Evolutionary conservation across 2,888 invertebrate genomes (phyloP).

Genomic region (Caenorhabditis sp.): DNA sequence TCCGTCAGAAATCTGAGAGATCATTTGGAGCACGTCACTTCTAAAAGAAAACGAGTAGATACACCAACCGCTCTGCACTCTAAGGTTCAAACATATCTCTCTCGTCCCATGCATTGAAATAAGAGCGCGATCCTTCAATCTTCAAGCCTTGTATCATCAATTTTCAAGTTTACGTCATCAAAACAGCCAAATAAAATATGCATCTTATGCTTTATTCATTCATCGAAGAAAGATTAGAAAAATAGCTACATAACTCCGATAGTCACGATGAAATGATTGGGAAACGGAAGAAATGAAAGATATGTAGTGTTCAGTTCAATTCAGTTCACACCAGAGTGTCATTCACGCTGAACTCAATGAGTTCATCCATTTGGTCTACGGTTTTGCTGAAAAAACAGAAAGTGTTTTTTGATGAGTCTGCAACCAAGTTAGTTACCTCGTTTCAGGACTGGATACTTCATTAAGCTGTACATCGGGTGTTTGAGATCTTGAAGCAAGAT

Average conservation of each 20-base stretch:
- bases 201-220: conserved; percentile 54
- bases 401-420: neutral
- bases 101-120: conserved; percentile 9
- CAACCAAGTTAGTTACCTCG: conserved; percentile 24
- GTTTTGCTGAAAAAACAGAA: conserved; percentile 32
- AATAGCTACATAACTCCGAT: conserved; percentile 25
- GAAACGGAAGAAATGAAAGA: conserved; percentile 16
- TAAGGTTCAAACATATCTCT: conserved; percentile 29
- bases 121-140: conserved; percentile 42
- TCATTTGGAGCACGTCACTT: conserved; percentile 4
- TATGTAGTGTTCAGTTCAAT: neutral
- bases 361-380: conserved; percentile 25
- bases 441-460: conserved; percentile 50
- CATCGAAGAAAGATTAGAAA: conserved; percentile 32
- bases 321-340: conserved; percentile 44
- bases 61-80: conserved; percentile 7
- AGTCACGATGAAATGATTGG: neutral
- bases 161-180: conserved; percentile 53
- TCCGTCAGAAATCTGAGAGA: neutral
- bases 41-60: too few species aligned
- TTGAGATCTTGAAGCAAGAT: conserved; percentile 26
- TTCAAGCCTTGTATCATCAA: conserved; percentile 51
- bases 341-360: conserved; percentile 57
- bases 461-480: conserved; percentile 49
- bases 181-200: conserved; percentile 49